Percentiles rank a stretch among this genome's conserved stretches.
These are phyloP conservation scores for Polyploca ridens DNA, from an alignment of 2,888 invertebrate genomes.

Conservation along the genomic window DNA sequence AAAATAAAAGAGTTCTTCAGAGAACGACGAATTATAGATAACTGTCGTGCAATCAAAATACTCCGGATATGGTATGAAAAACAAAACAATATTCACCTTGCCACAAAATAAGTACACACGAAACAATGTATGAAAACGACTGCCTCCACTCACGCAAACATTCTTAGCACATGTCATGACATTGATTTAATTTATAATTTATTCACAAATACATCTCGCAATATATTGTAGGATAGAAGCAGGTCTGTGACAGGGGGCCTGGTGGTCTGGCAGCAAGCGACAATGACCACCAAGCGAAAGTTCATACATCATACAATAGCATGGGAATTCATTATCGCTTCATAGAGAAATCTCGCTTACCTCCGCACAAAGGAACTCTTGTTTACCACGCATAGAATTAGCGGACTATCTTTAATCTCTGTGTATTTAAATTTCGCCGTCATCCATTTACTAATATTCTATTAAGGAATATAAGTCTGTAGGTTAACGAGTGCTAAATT, in stretches of 20 bases:
- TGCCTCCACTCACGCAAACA: constrained; percentile 39
- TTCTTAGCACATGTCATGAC: constrained; percentile 42
- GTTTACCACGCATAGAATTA: constrained; percentile 21
- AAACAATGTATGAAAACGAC: constrained; percentile 34
- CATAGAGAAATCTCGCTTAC: constrained; percentile 56
- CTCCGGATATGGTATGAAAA: constrained; percentile 9
- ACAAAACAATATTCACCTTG: constrained; percentile 29
- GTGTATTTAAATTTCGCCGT: constrained; percentile 26
- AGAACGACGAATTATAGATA: background rate
- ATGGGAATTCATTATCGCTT: constrained; percentile 59
- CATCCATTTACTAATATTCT: constrained; percentile 1
- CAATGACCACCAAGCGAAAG: constrained; percentile 64
- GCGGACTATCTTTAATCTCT: constrained; percentile 20
- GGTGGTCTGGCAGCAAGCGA: constrained; percentile 28
- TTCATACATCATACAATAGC: constrained; percentile 57
- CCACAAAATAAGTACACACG: constrained; percentile 21
- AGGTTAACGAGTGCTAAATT: constrained; percentile 5
- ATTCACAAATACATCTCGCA: constrained; percentile 47
- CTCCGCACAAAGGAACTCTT: constrained; percentile 36
- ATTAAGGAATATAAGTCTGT: background rate
- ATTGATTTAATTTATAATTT: constrained; percentile 49
- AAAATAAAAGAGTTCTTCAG: background rate
- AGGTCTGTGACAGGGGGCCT: constrained; percentile 9
- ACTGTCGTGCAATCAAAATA: constrained; percentile 1
- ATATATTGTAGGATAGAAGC: constrained; percentile 24